Conservation (phyloP, 2,888 invertebrate genomes). For the Liopterus haemorrhoidalis region DNA sequence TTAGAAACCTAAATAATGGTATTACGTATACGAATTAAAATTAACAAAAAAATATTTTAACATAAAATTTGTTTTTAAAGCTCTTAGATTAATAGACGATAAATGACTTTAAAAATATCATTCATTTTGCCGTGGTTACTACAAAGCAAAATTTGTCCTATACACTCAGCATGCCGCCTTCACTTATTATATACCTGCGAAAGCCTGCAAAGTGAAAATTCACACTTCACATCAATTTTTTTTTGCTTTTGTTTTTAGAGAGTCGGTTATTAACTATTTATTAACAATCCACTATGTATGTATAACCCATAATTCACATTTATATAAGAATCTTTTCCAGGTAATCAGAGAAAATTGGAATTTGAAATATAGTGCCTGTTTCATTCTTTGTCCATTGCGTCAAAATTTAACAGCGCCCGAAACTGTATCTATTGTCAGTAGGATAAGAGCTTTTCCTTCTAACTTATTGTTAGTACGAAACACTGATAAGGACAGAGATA, state of each 20-base stretch:
- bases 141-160: too few species aligned
- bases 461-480: constrained; percentile 62
- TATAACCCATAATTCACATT: not conserved
- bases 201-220: constrained; percentile 6
- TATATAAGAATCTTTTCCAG: constrained; percentile 43
- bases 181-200: constrained; percentile 19
- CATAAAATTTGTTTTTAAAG: too few species aligned
- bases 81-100: too few species aligned
- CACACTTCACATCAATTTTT: not conserved
- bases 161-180: too few species aligned
- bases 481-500: constrained; percentile 43
- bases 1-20: too few species aligned
- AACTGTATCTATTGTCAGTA: constrained; percentile 65
- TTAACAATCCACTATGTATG: too few species aligned
- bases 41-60: too few species aligned
- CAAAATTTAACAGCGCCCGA: constrained; percentile 56
- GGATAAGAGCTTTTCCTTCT: constrained; percentile 54
- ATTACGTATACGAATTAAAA: too few species aligned
- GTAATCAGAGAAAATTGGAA: constrained; percentile 92
- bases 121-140: too few species aligned
- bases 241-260: too few species aligned
- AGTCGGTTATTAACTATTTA: too few species aligned
- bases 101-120: too few species aligned
- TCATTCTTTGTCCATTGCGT: constrained; percentile 73
- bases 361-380: constrained; percentile 84